phyloP scores from a whole-genome alignment of 2,888 invertebrate species.

The Mechanitis mazaeus region DNA sequence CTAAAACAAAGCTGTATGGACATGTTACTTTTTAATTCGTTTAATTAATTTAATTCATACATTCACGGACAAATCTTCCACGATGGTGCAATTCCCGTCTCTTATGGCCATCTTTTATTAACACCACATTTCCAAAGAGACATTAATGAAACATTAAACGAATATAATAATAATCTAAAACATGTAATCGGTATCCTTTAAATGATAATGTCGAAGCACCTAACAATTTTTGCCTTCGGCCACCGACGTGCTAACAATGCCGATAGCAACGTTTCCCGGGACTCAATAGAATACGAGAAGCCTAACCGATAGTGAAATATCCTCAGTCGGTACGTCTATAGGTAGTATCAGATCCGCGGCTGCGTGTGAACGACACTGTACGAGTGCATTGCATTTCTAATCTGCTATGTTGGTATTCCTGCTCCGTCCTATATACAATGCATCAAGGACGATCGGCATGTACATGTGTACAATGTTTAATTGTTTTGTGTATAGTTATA shows the following conservation, averaged over 20 bases:
- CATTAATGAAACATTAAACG: neutral
- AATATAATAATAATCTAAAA: neutral
- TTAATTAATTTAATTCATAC: too few species aligned
- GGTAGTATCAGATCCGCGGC: conserved; percentile 51
- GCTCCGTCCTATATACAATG: conserved; percentile 26
- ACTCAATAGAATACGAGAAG: conserved; percentile 19
- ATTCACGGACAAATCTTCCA: too few species aligned
- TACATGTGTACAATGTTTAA: conserved; percentile 28
- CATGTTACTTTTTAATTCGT: too few species aligned
- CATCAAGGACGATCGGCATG: conserved; percentile 25
- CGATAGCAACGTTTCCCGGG: conserved; percentile 12
- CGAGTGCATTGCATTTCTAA: conserved; percentile 61
- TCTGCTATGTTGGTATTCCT: conserved; percentile 45
- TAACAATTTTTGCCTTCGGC: conserved; percentile 10
- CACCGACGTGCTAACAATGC: conserved; percentile 17
- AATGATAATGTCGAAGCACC: neutral
- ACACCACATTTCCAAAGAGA: too few species aligned
- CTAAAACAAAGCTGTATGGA: too few species aligned
- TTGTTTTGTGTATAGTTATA: conserved; percentile 12
- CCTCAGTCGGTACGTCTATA: conserved; percentile 29
- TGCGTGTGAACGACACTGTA: conserved; percentile 59
- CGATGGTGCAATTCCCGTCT: too few species aligned
- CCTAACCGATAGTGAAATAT: conserved; percentile 15
- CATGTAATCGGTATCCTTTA: neutral
- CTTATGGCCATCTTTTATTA: too few species aligned